Base-by-base conservation (phyloP, 2,113 vertebrate genomes). In the Galemys pyrenaicus region DNA sequence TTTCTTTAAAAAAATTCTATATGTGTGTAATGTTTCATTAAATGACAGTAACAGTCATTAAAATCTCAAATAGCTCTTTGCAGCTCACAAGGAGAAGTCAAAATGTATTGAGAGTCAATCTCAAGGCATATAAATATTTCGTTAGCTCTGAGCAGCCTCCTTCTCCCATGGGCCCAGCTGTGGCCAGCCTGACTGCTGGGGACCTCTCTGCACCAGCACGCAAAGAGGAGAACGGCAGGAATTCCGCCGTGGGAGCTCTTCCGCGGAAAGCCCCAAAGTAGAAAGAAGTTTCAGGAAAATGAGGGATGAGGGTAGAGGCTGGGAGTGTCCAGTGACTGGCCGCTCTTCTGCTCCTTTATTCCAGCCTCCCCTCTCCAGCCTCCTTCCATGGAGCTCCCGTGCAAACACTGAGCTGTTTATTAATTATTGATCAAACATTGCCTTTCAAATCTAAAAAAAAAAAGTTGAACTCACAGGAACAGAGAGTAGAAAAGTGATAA, bases 101-200 rank as follows among this genome's bases (percentile, higher is more conserved):
- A 51, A 56, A 46, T 49, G 58, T 9, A 8, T 0, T 41, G 10
- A 78, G 54, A 68, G 24, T 41, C 78, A 86, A 79, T 37, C n/a
- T 28, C 58, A 77, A 91, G 83, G 44, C 65, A 44, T 12, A 51
- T 24, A 88, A 60, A n/a, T 56, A 35, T 44, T 39, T 44, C 46
- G 2, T 37, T 74, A 28, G 30, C 39, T 30, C 4, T 3, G 17
- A 54, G 56, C 5, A 58, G 75, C 1, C 1, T 3, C 44, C 20
- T 91, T 78, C 64, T 26, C 70, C 22, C 28, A 35, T 1, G 0
- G 28, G 17, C 39, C 28, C n/a, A 32, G 19, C 26, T 41, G 9
- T 35, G 7, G 39, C 20, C 22, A 32, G 10, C 11, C 81, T 20
- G 9, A 2, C n/a, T 44, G 35, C 28, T 0, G 2, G 75, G 67